Percentiles rank a stretch among this genome's conserved stretches.
These are phyloP conservation scores for Centrocercus urophasianus DNA, from an alignment of 2,113 vertebrate genomes.

Conservation along the genomic window DNA sequence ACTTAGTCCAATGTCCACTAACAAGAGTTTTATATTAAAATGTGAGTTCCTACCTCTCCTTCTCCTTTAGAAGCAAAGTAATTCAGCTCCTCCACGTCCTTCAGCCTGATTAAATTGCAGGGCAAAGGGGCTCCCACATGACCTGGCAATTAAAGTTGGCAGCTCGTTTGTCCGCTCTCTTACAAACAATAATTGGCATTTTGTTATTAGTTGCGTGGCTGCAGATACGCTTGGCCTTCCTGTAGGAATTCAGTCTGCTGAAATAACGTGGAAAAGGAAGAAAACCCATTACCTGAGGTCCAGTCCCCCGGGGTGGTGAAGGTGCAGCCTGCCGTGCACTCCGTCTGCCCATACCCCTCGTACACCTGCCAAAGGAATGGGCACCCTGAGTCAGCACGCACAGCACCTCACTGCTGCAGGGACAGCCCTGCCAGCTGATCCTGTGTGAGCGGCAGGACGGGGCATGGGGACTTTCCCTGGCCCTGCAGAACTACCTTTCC, in stretches of 20 bases:
- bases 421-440: neutral
- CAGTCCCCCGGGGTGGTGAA: conserved; percentile 98
- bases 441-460: neutral
- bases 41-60: conserved; percentile 87
- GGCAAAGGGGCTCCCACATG: conserved; percentile 96
- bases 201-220: neutral
- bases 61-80: conserved; percentile 95
- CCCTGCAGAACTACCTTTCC: neutral
- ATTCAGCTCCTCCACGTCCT: conserved; percentile 95
- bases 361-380: conserved; percentile 85
- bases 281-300: conserved; percentile 88
- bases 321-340: conserved; percentile 97
- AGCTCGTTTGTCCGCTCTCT: conserved; percentile 25
- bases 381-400: rapidly evolving
- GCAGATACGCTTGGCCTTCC: neutral
- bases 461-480: rapidly evolving
- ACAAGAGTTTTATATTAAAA: conserved; percentile 14
- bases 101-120: conserved; percentile 94
- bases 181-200: neutral
- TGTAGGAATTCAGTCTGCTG: neutral
- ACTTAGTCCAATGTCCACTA: neutral
- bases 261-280: neutral
- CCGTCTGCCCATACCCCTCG: conserved; percentile 97
- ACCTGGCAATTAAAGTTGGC: conserved; percentile 80
- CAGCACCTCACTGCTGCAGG: neutral